A percentile compares a stretch with the other conserved stretches of the same genome.
phyloP scores from a whole-genome alignment of 2,113 vertebrate species.

The Scomber colias region DNA sequence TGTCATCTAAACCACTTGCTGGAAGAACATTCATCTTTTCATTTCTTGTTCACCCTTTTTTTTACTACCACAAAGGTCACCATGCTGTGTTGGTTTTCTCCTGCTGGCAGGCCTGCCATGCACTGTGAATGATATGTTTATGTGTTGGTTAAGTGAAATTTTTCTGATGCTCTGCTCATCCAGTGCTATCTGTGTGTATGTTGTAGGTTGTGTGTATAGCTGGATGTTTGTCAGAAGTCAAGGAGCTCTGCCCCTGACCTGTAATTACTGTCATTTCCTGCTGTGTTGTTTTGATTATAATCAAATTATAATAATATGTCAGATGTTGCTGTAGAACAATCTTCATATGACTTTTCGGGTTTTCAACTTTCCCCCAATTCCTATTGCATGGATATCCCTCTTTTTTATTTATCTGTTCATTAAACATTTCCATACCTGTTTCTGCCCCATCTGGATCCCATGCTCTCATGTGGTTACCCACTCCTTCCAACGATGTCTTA shows the following conservation, averaged over 20 bases:
- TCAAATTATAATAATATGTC: too few relatives aligned
- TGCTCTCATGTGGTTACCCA: conserved; percentile 46
- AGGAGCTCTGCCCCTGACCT: conserved; percentile 8
- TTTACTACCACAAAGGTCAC: conserved; percentile 23
- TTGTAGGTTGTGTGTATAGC: neutral
- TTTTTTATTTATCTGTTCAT: conserved; percentile 22
- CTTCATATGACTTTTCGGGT: conserved; percentile 8
- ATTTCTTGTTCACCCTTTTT: conserved; percentile 1
- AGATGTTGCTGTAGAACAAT: conserved; percentile 2
- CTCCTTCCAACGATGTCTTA: conserved; percentile 55
- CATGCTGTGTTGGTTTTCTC: conserved; percentile 26
- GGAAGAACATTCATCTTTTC: conserved; percentile 35
- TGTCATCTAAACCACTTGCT: conserved; percentile 16
- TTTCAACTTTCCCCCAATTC: conserved; percentile 9
- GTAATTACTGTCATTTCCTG: conserved; percentile 33
- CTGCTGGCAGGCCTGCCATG: conserved; percentile 29
- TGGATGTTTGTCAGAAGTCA: conserved; percentile 37
- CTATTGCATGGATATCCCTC: neutral
- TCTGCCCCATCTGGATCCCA: conserved; percentile 48
- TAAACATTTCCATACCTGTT: conserved; percentile 35
- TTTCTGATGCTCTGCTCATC: conserved; percentile 20
- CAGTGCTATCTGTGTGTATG: neutral
- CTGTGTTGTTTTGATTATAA: conserved; percentile 25
- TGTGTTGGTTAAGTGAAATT: neutral
- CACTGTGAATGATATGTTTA: neutral